Conservation (phyloP, 1,140 invertebrate genomes). For the Vanessa tameamea region DNA sequence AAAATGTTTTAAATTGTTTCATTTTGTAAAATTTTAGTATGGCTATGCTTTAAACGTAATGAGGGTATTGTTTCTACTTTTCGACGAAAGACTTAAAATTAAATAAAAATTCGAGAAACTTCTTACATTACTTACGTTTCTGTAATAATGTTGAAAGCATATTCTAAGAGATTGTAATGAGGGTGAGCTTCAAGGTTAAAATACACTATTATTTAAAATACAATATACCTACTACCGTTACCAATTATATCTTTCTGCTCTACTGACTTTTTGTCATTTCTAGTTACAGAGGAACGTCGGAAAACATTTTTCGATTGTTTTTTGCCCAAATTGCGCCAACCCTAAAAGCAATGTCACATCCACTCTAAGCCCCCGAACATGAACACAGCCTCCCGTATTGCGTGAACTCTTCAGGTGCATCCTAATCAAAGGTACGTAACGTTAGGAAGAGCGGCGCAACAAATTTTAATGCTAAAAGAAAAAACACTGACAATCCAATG, state of each 20-base stretch:
- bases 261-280: background rate
- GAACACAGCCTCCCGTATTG: constrained; percentile 36
- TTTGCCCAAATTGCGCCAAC: background rate
- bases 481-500: constrained; percentile 65
- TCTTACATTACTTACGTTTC: constrained; percentile 30
- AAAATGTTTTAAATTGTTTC: constrained; percentile 63
- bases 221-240: background rate
- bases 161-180: constrained; percentile 10
- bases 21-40: constrained; percentile 50
- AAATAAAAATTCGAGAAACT: constrained; percentile 33
- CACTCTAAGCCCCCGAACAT: constrained; percentile 27
- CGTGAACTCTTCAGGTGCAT: constrained; percentile 62
- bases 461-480: constrained; percentile 72
- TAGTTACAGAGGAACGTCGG: background rate
- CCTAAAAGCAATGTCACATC: constrained; percentile 24
- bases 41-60: constrained; percentile 50
- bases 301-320: constrained; percentile 13
- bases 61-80: constrained; percentile 46
- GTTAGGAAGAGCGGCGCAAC: constrained; percentile 46
- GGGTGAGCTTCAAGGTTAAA: constrained; percentile 1
- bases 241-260: too few species aligned
- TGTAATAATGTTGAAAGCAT: constrained; percentile 31
- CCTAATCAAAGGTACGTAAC: constrained; percentile 61
- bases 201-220: background rate
- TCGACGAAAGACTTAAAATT: constrained; percentile 33